Base-by-base conservation (phyloP, 1,140 invertebrate genomes). In the Gryllus bimaculatus region DNA sequence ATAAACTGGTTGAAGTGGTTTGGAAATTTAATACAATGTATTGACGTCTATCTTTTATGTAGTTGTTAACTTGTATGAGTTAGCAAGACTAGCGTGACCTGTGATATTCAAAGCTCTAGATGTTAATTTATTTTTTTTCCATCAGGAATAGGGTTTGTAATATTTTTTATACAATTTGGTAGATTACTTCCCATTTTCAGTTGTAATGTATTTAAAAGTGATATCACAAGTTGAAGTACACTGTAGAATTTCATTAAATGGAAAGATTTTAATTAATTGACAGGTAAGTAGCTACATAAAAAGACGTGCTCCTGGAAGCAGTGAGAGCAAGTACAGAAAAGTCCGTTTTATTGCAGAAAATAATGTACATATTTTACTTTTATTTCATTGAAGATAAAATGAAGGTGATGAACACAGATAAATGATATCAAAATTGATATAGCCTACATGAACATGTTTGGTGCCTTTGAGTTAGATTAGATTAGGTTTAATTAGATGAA, bases 381-480 rank as follows among this genome's bases (percentile, higher is more conserved):
- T 39, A 39, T 39, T 39, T 39, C 26, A 39, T 39, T 39, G 26
- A 39, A 39, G 26, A 39, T 39, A 39, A 39, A 39, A 39, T 39
- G 26, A 39, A 39, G 26, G 26, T 39, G 26, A 39, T 39, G 26
- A 39, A 39, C 26, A 39, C 26, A 39, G 26, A 39, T 39, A 39
- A 39, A 39, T 39, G 26, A 13, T 66, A 18, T 66, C 10, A 66
- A 66, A 66, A 66, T 66, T 18, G 18, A 18, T 66, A 66, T 66
- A 66, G 54, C 54, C 54, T 66, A 66, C 26, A 39, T 39, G 26
- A 66, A 13, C 10, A 66, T 66, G 18, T 66, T 66, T 66, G 54
- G 54, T 66, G 54, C 54, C 54, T 66, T 66, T 66, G 18, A 66
- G 54, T 66, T 66, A 66, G 54, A 66, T 66, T 66, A 66, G 54